Conservation (phyloP, 2,888 invertebrate genomes). For the Rhopalosiphum nymphaeae region DNA sequence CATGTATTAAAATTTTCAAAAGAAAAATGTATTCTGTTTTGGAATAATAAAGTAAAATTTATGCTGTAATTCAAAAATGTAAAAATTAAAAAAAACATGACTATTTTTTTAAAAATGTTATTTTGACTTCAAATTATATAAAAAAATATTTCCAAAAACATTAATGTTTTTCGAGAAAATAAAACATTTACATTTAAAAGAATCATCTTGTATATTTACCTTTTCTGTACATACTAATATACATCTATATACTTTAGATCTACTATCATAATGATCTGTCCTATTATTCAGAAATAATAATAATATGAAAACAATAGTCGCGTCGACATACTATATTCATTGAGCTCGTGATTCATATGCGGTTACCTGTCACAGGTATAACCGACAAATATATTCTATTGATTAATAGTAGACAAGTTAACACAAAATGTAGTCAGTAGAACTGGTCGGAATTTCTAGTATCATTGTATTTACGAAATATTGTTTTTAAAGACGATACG, state of each 20-base stretch:
- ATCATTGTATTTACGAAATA: conserved; percentile 18
- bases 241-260: neutral
- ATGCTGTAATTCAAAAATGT: neutral
- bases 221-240: neutral
- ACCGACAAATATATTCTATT: neutral
- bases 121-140: neutral
- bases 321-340: neutral
- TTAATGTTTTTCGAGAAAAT: neutral
- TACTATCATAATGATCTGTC: neutral
- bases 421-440: neutral
- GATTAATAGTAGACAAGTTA: conserved; percentile 23
- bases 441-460: neutral
- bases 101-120: neutral
- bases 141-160: neutral
- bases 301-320: conserved; percentile 23
- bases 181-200: neutral
- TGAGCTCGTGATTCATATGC: neutral
- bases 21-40: neutral
- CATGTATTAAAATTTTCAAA: neutral
- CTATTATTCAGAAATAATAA: neutral
- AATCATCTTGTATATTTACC: neutral
- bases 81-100: neutral
- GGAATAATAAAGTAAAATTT: neutral
- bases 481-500: neutral
- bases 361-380: neutral